Evolutionary conservation across 2,888 invertebrate genomes (phyloP).

Genomic region (Odontocerum albicorne): DNA sequence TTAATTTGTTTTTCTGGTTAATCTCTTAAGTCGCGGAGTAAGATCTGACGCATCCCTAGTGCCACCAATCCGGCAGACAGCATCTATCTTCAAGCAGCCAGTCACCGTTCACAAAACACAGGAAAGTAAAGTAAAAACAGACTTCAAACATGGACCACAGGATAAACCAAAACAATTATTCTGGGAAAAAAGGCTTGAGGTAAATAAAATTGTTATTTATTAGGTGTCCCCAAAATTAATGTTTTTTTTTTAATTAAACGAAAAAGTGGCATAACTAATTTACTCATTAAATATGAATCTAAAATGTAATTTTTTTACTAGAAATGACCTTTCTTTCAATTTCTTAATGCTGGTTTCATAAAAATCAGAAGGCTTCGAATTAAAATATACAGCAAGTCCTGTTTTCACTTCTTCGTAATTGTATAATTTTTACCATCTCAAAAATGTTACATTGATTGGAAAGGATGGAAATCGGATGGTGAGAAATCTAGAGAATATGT

Average conservation of each 20-base stretch:
- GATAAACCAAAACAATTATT: slow-evolving; percentile 90
- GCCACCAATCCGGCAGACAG: slow-evolving; percentile 95
- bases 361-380: too few species aligned
- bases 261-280: too few species aligned
- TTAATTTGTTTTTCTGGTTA: neutral
- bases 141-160: slow-evolving; percentile 88
- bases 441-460: too few species aligned
- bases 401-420: too few species aligned
- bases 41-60: slow-evolving; percentile 88
- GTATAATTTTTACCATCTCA: too few species aligned
- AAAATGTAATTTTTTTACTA: too few species aligned
- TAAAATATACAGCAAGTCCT: too few species aligned
- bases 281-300: too few species aligned
- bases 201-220: slow-evolving; percentile 33
- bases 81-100: slow-evolving; percentile 98
- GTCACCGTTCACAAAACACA: slow-evolving; percentile 94
- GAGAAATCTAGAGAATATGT: too few species aligned
- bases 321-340: too few species aligned
- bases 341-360: too few species aligned
- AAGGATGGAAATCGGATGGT: too few species aligned
- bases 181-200: slow-evolving; percentile 78
- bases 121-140: slow-evolving; percentile 86
- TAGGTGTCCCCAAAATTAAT: neutral
- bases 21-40: slow-evolving; percentile 64
- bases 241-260: neutral